Conservation (phyloP, 2,888 invertebrate species). For the Leucoma salicis region DNA sequence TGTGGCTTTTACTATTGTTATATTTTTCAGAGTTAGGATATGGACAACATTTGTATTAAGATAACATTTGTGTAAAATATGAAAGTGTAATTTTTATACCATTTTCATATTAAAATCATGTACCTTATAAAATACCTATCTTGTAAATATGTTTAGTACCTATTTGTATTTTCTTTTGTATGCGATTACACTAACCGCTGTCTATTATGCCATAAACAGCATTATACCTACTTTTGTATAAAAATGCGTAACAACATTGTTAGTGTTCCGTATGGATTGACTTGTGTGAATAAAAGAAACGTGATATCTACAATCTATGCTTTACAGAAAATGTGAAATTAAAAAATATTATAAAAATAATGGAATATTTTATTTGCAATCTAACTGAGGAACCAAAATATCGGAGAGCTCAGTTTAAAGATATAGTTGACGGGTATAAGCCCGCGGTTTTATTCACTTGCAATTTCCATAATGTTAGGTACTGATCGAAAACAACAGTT, state of each 20-base stretch:
- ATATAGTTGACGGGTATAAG: too few species aligned
- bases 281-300: slow-evolving; percentile 79
- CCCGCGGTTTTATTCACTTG: too few species aligned
- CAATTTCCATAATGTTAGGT: too few species aligned
- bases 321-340: slow-evolving; percentile 80
- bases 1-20: slow-evolving; percentile 78
- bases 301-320: slow-evolving; percentile 82
- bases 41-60: slow-evolving; percentile 76
- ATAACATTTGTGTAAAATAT: slow-evolving; percentile 71
- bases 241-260: slow-evolving; percentile 64
- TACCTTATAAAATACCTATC: slow-evolving; percentile 75
- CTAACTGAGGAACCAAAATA: too few species aligned
- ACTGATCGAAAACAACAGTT: too few species aligned
- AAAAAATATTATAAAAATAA: slow-evolving; percentile 66
- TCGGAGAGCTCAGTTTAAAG: too few species aligned
- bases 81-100: slow-evolving; percentile 81
- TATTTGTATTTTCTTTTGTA: slow-evolving; percentile 62
- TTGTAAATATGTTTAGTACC: slow-evolving; percentile 78
- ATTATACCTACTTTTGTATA: slow-evolving; percentile 77
- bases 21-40: slow-evolving; percentile 77
- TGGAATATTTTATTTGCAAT: slow-evolving; percentile 18
- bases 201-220: slow-evolving; percentile 68
- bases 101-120: slow-evolving; percentile 80
- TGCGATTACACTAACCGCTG: slow-evolving; percentile 76
- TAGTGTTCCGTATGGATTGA: slow-evolving; percentile 75